Conservation (phyloP, 2,797 vertebrate species). For the Myotis myotis region DNA sequence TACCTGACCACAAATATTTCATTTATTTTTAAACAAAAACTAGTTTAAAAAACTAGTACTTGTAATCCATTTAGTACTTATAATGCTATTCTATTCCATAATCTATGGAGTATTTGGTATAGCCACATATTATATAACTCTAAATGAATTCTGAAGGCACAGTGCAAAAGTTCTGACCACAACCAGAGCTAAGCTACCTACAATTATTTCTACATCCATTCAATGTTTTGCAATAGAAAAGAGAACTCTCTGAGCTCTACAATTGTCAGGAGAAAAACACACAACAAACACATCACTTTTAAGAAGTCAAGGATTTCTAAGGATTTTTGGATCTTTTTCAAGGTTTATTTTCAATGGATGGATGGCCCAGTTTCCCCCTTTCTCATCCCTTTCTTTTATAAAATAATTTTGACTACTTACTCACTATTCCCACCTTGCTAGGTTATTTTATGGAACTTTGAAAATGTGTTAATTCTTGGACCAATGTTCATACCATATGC, state of each 20-base stretch:
- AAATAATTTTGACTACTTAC: conserved; percentile 27
- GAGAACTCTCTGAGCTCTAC: conserved; percentile 40
- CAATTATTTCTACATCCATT: conserved; percentile 46
- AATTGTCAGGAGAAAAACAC: not conserved
- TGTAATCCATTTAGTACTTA: not conserved
- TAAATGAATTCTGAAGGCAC: not conserved
- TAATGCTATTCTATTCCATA: conserved; percentile 15
- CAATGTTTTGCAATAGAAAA: conserved; percentile 50
- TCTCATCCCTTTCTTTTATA: not conserved
- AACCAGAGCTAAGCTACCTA: conserved; percentile 14
- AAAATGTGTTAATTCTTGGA: conserved; percentile 25
- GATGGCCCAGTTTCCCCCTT: conserved; percentile 2
- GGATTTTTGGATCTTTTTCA: conserved; percentile 56
- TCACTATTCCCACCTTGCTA: not conserved
- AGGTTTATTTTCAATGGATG: conserved; percentile 59
- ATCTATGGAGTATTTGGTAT: not conserved
- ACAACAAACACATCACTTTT: conserved; percentile 36
- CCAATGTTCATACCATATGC: not conserved
- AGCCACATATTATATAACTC: not conserved
- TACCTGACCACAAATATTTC: not conserved
- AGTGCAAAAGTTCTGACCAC: not conserved
- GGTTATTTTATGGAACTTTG: not conserved
- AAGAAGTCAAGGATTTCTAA: conserved; percentile 70
- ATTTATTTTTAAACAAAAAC: conserved; percentile 14
- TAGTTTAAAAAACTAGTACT: not conserved